A percentile compares a stretch with the other conserved stretches of the same genome.
Conservation (phyloP, 2,797 vertebrate species). For the Danio jaintianensis region DNA sequence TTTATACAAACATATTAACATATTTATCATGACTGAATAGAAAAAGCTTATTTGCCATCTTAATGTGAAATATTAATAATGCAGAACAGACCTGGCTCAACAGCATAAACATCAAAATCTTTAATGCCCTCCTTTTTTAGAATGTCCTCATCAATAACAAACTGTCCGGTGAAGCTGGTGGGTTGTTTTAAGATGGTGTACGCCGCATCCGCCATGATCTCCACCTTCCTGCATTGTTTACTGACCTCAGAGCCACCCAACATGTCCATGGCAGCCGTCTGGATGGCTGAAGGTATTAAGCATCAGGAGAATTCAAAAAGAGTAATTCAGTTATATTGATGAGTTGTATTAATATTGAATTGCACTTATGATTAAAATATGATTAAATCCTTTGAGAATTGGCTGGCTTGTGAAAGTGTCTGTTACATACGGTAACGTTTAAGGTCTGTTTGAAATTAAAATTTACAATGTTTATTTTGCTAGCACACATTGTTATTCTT, state of each 20-base stretch:
- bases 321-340: not conserved
- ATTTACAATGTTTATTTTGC: too few species aligned
- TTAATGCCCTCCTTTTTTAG: slow-evolving; percentile 85
- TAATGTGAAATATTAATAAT: not conserved
- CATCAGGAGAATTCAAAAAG: not conserved
- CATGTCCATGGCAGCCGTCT: slow-evolving; percentile 95
- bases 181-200: slow-evolving; percentile 87
- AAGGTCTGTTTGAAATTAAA: too few species aligned
- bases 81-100: slow-evolving; percentile 83
- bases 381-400: too few species aligned
- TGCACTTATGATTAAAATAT: too few species aligned
- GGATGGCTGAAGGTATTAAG: slow-evolving; percentile 70
- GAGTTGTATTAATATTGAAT: not conserved
- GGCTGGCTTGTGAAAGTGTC: too few species aligned
- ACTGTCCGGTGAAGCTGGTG: slow-evolving; percentile 89
- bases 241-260: slow-evolving; percentile 84
- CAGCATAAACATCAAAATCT: slow-evolving; percentile 88
- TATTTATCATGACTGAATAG: not conserved
- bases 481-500: too few species aligned
- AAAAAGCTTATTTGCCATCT: not conserved
- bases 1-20: not conserved
- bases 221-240: slow-evolving; percentile 89
- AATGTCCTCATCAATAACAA: slow-evolving; percentile 90
- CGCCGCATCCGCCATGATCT: slow-evolving; percentile 94
- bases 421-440: too few species aligned